Base-by-base conservation (phyloP, 2,797 vertebrate species). In the Knipowitschia caucasica region DNA sequence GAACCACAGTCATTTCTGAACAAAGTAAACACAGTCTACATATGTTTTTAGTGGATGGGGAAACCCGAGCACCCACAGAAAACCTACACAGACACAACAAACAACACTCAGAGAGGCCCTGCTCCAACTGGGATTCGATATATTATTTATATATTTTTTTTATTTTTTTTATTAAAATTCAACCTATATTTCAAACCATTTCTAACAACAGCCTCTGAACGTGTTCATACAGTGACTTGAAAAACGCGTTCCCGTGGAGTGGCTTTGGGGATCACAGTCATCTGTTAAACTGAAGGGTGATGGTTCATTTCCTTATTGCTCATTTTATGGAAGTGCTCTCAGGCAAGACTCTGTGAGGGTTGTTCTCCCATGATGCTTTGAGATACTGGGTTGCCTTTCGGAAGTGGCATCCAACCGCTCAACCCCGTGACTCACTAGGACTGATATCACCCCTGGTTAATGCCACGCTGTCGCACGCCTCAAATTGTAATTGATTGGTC, bases 251-350 rank as follows among this genome's bases (percentile, higher is more conserved):
- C 3, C 15, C 15, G 12, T 44, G 24, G 23, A 24, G 21, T 9
- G 14, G 42, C 14, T n/a, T 29, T 2, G n/a, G 15, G 25, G 25
- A 29, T 27, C 5, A 45, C n/a, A 29, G 43, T 5, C n/a, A 18
- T 45, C 14, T 21, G 27, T 49, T 20, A 2, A 21, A 33, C 9
- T 21, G 17, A 18, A 9, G 29, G 29, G 7, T 23, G 21, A 31
- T 15, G 44, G 7, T 46, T 46, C 44, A 18, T 33, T 49, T 33
- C 45, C 29, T 31, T 20, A 49, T 33, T 33, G 45, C 33, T 49
- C 45, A 49, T 18, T 14, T 49, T 21, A 31, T 14, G 9, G 12
- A 33, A 21, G 12, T n/a, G 15, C 29, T 31, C 11, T 21, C 3
- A 10, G 45, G 29, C 45, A 21, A 49, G 29, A 31, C 45, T 49